These are phyloP conservation scores for Mesorhabditis sp. DNA, from an alignment of 2,888 invertebrate genomes.

Conservation along the genomic window DNA sequence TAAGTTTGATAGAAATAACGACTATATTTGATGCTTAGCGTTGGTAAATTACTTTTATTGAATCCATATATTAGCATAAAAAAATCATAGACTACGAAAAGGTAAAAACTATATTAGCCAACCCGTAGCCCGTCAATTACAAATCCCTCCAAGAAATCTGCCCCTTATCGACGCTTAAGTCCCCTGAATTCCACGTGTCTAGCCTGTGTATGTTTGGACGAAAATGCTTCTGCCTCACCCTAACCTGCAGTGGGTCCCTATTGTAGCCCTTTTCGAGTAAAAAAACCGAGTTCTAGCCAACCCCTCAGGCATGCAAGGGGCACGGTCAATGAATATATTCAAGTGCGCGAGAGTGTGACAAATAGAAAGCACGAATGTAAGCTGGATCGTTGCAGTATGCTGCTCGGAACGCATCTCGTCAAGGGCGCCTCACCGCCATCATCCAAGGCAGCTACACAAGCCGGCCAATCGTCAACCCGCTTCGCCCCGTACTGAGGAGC, in stretches of 20 bases:
- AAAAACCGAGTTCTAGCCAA: background rate
- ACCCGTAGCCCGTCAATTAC: no score
- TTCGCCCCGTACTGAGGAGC: conserved; percentile 1
- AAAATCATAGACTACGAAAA: no score
- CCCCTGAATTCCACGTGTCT: no score
- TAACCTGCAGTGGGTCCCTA: background rate
- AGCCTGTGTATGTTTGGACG: no score
- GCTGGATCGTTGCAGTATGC: background rate
- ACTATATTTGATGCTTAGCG: no score
- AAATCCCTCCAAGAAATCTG: no score
- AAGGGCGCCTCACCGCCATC: conserved; percentile 3
- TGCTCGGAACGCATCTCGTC: conserved; percentile 3
- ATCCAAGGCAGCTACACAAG: background rate
- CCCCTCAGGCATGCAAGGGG: background rate
- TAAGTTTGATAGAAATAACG: no score
- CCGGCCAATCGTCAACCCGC: background rate
- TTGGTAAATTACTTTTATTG: no score
- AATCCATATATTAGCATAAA: no score
- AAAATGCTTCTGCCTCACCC: no score
- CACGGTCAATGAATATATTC: background rate
- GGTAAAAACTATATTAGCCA: no score
- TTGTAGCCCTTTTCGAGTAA: background rate
- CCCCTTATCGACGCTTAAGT: no score
- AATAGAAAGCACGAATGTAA: conserved; percentile 1
- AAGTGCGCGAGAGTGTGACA: background rate